Conservation (phyloP, 2,797 vertebrate species). For the Natrix natrix region DNA sequence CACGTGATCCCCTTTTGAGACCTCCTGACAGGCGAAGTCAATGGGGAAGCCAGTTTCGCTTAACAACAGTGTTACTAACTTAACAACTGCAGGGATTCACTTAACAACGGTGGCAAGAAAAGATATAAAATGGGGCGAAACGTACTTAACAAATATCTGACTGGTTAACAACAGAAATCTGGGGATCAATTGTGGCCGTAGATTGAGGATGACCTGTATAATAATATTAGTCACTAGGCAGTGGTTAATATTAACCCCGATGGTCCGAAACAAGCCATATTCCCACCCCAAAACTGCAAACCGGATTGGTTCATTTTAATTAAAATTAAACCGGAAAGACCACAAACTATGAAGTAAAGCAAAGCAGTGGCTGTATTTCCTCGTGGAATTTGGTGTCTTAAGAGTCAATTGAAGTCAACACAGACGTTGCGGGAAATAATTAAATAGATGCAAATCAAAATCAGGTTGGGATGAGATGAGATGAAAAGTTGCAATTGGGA, state of each 20-base stretch:
- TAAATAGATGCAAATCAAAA: neutral
- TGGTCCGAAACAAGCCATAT: neutral
- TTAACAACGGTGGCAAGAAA: neutral
- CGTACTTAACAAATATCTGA: no score
- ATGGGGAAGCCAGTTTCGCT: neutral
- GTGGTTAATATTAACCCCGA: neutral
- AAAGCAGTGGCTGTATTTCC: neutral
- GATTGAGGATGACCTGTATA: no score
- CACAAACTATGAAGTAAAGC: neutral
- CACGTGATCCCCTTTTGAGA: no score
- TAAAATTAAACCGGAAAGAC: neutral
- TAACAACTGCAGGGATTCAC: neutral
- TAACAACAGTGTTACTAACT: neutral
- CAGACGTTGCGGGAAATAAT: neutral
- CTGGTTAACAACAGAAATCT: no score
- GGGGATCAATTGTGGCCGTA: no score
- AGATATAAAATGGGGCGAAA: no score
- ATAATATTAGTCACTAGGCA: neutral
- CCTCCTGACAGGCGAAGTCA: no score
- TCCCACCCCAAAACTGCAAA: neutral
- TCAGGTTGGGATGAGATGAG: neutral
- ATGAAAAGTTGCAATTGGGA: neutral
- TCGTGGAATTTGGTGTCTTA: rapidly evolving
- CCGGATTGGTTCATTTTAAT: neutral
- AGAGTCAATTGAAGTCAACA: neutral